phyloP scores from a whole-genome alignment of 64 coral and sea anemone genomes.

The Montipora capricornis region DNA sequence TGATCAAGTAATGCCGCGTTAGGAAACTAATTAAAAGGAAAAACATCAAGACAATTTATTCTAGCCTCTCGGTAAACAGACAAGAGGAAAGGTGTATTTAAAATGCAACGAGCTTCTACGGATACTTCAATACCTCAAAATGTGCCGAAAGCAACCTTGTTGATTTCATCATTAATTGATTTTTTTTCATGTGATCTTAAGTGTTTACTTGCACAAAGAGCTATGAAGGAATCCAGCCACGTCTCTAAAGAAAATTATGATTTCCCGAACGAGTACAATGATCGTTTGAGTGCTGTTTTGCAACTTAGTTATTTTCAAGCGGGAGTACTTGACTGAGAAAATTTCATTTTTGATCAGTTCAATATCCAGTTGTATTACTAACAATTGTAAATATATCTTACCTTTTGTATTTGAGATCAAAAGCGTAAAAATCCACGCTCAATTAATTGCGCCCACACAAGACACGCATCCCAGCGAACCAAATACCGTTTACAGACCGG shows the following conservation, averaged over 20 bases:
- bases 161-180: too few species aligned
- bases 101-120: not conserved
- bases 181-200: too few species aligned
- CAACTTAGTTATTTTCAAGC: too few species aligned
- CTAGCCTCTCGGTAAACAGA: not conserved
- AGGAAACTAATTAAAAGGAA: not conserved
- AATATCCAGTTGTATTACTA: not conserved
- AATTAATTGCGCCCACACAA: not conserved
- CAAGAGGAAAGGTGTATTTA: not conserved
- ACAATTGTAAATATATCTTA: not conserved
- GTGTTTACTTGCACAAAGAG: too few species aligned
- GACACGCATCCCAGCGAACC: not conserved
- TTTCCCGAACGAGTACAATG: too few species aligned
- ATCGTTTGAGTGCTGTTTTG: too few species aligned
- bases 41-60: not conserved
- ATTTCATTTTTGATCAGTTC: not conserved
- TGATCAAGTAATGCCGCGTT: not conserved
- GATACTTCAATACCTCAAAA: not conserved
- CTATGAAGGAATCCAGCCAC: too few species aligned
- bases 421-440: not conserved
- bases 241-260: too few species aligned
- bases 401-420: not conserved
- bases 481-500: not conserved
- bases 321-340: too few species aligned
- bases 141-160: too few species aligned